These are phyloP conservation scores for Solenodon paradoxus DNA, from an alignment of 2,113 vertebrate genomes.

Conservation along the genomic window DNA sequence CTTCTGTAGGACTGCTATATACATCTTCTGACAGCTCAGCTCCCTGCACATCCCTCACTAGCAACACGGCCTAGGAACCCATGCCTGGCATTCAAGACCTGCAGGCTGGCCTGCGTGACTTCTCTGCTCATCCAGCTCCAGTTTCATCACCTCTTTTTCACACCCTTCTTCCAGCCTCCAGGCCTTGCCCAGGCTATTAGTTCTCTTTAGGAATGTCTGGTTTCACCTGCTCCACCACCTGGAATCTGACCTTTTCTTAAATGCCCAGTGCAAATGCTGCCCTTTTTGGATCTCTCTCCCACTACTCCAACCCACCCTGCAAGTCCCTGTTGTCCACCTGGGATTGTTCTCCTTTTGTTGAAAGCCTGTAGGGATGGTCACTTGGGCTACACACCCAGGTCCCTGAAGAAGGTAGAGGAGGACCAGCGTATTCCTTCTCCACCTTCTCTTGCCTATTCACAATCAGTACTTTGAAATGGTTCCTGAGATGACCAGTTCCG, in stretches of 20 bases:
- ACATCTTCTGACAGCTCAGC: neutral
- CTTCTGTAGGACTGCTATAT: neutral
- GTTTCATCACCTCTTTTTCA: neutral
- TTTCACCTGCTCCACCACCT: neutral
- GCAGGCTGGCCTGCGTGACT: fast-evolving
- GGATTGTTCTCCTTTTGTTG: neutral
- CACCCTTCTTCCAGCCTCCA: neutral
- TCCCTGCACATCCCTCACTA: too few species aligned
- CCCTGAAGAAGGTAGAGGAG: neutral
- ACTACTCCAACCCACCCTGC: neutral
- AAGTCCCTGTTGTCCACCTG: neutral
- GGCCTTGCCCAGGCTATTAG: neutral
- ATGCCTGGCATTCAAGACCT: neutral
- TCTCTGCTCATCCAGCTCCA: neutral
- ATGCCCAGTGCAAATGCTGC: neutral
- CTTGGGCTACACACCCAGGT: neutral
- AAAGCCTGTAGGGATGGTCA: neutral
- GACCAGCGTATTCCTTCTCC: neutral
- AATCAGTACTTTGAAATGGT: neutral
- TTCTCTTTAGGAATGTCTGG: neutral
- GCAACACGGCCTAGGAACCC: neutral
- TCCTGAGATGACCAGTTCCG: too few species aligned
- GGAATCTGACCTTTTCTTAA: neutral
- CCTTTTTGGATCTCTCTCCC: neutral
- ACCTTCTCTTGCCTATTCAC: neutral